Percentiles rank a stretch among this genome's conserved stretches.
Conservation (phyloP, 2,113 vertebrate genomes). For the Osmerus mordax region DNA sequence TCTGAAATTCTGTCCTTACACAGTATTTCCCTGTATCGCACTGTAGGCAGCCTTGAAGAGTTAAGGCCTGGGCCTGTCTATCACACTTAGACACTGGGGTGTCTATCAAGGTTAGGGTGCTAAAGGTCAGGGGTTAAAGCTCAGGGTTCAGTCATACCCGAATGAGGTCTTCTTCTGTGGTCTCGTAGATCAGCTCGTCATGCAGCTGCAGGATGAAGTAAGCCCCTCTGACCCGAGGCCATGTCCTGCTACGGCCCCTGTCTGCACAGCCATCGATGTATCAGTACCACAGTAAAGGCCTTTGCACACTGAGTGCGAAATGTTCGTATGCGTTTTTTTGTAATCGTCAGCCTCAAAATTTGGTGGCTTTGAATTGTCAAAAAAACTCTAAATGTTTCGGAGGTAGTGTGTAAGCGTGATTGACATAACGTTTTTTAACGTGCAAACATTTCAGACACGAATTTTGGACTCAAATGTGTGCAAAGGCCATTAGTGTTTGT, state of each 20-base stretch:
- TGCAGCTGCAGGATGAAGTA: slow-evolving; percentile 94
- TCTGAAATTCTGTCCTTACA: background rate
- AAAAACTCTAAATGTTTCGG: no score
- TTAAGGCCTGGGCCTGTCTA: background rate
- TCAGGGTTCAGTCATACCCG: slow-evolving; percentile 74
- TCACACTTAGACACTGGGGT: background rate
- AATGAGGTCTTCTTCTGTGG: slow-evolving; percentile 83
- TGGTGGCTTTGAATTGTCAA: no score
- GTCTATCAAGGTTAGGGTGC: background rate
- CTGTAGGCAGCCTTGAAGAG: no score
- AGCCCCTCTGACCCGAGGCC: slow-evolving; percentile 69
- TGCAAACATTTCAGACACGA: no score
- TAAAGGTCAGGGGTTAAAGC: background rate
- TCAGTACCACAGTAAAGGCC: background rate
- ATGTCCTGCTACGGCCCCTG: slow-evolving; percentile 20
- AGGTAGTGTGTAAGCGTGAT: no score
- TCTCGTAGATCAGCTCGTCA: slow-evolving; percentile 95
- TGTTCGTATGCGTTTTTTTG: no score
- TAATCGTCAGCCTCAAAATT: no score
- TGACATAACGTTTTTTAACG: no score
- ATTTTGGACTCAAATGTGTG: no score
- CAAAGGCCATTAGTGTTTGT: background rate
- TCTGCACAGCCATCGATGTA: slow-evolving; percentile 20
- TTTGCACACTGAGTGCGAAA: no score
- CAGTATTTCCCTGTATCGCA: no score